Percentiles rank a stretch among this genome's conserved stretches.
These are phyloP conservation scores for Physocephala rufipes DNA, from an alignment of 2,888 invertebrate species.

Conservation along the genomic window DNA sequence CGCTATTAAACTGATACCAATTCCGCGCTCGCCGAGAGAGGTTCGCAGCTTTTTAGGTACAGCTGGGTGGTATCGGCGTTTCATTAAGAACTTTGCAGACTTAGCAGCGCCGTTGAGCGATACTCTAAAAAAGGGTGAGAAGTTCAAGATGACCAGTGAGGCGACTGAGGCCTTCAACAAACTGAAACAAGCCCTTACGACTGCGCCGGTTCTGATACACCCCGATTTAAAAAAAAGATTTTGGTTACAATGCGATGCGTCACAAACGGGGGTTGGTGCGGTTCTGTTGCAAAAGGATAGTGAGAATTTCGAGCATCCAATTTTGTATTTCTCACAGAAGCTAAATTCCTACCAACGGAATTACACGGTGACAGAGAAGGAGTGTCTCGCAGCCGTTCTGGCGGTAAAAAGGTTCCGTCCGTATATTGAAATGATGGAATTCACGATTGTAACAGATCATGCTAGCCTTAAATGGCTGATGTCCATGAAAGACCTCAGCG, in stretches of 20 bases:
- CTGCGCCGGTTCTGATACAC: constrained; percentile 18
- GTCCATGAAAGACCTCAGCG: constrained; percentile 48
- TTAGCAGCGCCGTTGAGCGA: constrained; percentile 32
- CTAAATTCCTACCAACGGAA: constrained; percentile 21
- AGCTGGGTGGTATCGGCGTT: constrained; percentile 37
- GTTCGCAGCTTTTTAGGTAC: too few relatives aligned
- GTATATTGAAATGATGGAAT: constrained; percentile 33
- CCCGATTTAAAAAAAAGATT: constrained; percentile 23
- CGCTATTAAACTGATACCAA: neutral
- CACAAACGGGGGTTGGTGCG: constrained; percentile 9
- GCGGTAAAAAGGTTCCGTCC: constrained; percentile 24
- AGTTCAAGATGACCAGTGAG: constrained; percentile 15
- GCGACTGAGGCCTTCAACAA: constrained; percentile 21
- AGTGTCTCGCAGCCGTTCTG: constrained; percentile 20
- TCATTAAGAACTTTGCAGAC: constrained; percentile 29
- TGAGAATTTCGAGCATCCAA: neutral
- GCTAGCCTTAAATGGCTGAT: constrained; percentile 49
- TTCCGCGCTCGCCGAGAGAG: constrained; percentile 19
- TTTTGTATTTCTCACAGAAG: constrained; percentile 17
- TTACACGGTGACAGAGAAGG: constrained; percentile 37
- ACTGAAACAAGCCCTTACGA: constrained; percentile 17
- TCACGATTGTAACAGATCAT: constrained; percentile 49
- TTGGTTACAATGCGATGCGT: constrained; percentile 30
- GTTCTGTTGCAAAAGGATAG: constrained; percentile 22
- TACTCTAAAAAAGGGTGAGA: constrained; percentile 12